Base-by-base conservation (phyloP, 2,797 vertebrate genomes). In the Pangasius mekongensis region DNA sequence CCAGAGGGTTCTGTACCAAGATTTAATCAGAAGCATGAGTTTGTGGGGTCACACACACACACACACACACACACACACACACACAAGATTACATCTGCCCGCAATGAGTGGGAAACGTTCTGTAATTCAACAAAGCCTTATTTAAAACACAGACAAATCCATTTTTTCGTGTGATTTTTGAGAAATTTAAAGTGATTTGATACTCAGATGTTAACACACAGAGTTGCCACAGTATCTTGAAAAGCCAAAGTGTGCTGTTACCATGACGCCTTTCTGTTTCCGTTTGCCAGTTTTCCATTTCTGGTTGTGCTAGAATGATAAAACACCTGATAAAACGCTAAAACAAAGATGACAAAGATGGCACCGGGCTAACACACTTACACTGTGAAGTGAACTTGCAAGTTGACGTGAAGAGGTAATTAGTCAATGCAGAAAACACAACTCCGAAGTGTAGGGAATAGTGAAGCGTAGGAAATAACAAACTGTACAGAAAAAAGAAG, bases 1-100 rank as follows among this genome's bases (percentile, higher is more conserved):
- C 87, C 83, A 89, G 86, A 86, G 36, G 10, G 22, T 43, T 52
- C 4, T 3, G 64, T 71, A 87, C 90, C 90, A 87, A 58, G 14
- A 67, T 81, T 87, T 85, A 89, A 92, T 91, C 52, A 64, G 83
- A 89, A 56, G 73, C 91, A 89, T 39, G 4, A 77, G 11, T 67
- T 64, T 69, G 71, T 73, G 49, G 49, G 30, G 54, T 58, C 22
- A 11, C 2, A 62, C 83, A 73, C 83, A 62, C 80, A 89, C 87
- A 43, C 36, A 69, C 18, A 60, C 54, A 47, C 43, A 47, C 43
- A 30, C 3, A 58, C 83, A 69, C 82, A 58, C 52, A 24, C 10
- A 89, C 87, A 49, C 43, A 73, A 13, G n/a, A 71, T 3, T 22
- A 18, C 49, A 30, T 78, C 18, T 78, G 14, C 20, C 62, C 71